Evolutionary conservation across 2,113 vertebrate species (phyloP).

Genomic region (Steatornis caripensis): DNA sequence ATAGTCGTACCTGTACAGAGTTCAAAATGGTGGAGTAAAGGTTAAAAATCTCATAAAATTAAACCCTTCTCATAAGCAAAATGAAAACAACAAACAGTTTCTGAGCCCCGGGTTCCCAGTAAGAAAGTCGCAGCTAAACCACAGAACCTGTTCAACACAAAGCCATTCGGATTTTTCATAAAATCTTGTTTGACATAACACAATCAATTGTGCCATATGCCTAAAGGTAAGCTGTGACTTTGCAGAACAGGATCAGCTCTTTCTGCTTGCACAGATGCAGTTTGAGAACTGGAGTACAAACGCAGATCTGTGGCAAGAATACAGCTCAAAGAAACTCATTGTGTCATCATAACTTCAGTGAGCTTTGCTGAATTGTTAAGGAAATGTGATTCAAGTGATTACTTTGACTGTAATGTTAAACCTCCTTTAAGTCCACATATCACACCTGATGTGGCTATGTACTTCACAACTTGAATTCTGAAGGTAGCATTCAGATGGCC

Average conservation of each 20-base stretch:
- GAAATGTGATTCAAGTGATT: neutral
- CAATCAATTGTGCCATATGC: neutral
- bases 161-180: neutral
- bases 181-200: neutral
- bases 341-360: neutral
- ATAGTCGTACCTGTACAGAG: neutral
- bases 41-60: neutral
- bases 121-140: neutral
- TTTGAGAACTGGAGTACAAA: neutral
- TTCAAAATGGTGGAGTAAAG: neutral
- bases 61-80: neutral
- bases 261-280: neutral
- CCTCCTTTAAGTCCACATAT: neutral
- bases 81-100: neutral
- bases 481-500: neutral
- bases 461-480: neutral
- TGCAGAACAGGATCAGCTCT: neutral
- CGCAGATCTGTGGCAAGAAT: neutral
- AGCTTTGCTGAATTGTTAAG: neutral
- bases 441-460: neutral
- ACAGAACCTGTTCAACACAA: neutral
- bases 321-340: neutral
- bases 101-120: neutral
- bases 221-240: neutral
- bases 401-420: neutral